phyloP scores from a whole-genome alignment of 2,113 vertebrate species.

The Barnardius zonarius region DNA sequence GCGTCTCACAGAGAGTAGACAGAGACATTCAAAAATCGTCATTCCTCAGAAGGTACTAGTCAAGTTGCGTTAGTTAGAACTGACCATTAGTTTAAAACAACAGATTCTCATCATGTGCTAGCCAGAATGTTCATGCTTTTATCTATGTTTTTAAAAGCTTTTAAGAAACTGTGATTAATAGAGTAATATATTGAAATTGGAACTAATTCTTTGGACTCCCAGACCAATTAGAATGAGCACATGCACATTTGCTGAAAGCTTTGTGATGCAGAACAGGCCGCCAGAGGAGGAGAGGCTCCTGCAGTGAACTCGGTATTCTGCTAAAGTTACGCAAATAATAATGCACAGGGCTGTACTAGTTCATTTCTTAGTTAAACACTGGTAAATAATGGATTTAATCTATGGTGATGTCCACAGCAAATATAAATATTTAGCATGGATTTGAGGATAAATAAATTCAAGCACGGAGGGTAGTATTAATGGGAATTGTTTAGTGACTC shows the following conservation, averaged over 20 bases:
- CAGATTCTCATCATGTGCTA: not conserved
- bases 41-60: constrained; percentile 68
- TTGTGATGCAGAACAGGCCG: not conserved
- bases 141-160: not conserved
- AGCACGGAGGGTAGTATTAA: not conserved
- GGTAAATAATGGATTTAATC: constrained; percentile 26
- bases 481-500: constrained; percentile 25
- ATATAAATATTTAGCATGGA: constrained; percentile 42
- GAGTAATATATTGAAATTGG: not conserved
- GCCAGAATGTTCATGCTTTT: not conserved
- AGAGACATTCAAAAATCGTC: not conserved
- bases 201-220: not conserved
- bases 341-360: constrained; percentile 4
- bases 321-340: constrained; percentile 10
- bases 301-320: not conserved
- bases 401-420: constrained; percentile 22
- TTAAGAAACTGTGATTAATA: not conserved
- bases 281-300: not conserved
- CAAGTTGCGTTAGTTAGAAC: not conserved
- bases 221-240: not conserved
- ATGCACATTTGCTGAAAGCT: not conserved
- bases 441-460: constrained; percentile 38
- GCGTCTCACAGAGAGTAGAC: not conserved
- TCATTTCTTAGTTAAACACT: not conserved
- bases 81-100: not conserved